These are phyloP conservation scores for Caenorhabditis afra DNA, from an alignment of 2,888 invertebrate genomes.

Conservation along the genomic window DNA sequence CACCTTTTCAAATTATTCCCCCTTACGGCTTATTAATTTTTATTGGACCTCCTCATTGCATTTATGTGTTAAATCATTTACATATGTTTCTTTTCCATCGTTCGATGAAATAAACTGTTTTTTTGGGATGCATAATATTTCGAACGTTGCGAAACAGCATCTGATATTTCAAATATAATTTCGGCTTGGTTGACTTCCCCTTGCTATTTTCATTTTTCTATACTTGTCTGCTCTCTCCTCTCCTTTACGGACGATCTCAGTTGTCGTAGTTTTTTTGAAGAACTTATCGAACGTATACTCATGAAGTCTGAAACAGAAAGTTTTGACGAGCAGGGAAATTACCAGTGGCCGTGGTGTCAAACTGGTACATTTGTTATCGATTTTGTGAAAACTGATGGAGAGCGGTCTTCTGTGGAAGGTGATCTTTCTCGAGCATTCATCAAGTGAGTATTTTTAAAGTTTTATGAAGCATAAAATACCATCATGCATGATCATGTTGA, in stretches of 20 bases:
- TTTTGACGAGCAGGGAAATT: constrained; percentile 31
- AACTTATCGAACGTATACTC: neutral
- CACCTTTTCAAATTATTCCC: no score
- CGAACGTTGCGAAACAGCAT: no score
- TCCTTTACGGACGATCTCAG: no score
- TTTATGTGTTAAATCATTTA: no score
- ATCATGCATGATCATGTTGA: no score
- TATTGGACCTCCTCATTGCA: no score
- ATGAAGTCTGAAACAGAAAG: neutral
- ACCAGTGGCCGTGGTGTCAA: constrained; percentile 45
- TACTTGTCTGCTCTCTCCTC: neutral
- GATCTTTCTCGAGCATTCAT: constrained; percentile 51
- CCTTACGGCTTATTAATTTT: no score
- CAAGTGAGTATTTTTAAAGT: constrained; percentile 38
- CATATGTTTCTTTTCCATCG: neutral
- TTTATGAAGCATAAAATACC: no score
- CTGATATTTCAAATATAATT: neutral
- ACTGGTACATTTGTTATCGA: constrained; percentile 43
- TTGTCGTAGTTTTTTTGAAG: no score
- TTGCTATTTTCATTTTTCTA: neutral
- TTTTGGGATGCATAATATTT: no score
- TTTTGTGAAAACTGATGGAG: constrained; percentile 24
- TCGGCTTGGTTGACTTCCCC: neutral
- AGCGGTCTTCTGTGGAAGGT: constrained; percentile 11
- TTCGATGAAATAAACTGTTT: no score